These are phyloP conservation scores for Gymnoscelis rufifasciata DNA, from an alignment of 2,888 invertebrate species.

Conservation along the genomic window DNA sequence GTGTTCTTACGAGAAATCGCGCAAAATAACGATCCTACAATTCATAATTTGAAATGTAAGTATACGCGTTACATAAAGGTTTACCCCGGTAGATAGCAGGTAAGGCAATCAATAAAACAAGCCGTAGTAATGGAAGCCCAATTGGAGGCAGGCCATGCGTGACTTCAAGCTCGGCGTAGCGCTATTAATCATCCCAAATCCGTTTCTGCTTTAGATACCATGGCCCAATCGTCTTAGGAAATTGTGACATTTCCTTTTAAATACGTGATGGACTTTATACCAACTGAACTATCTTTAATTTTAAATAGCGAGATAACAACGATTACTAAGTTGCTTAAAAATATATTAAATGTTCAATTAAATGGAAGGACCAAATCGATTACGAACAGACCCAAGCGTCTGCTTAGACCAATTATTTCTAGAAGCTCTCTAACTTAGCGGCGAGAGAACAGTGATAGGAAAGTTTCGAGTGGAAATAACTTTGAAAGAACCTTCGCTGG, in stretches of 20 bases:
- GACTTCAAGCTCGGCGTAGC: constrained; percentile 26
- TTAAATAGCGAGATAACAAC: too few relatives aligned
- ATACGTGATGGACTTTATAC: neutral
- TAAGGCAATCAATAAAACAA: constrained; percentile 18
- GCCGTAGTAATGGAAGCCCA: constrained; percentile 27
- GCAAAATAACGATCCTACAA: too few relatives aligned
- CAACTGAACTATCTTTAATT: too few relatives aligned
- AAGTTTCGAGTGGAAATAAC: constrained; percentile 24
- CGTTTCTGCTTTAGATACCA: constrained; percentile 22
- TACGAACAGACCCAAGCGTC: constrained; percentile 11
- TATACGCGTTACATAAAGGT: too few relatives aligned
- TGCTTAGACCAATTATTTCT: constrained; percentile 20
- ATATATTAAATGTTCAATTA: constrained; percentile 19
- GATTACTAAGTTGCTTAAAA: constrained; percentile 8
- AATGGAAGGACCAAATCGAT: constrained; percentile 15
- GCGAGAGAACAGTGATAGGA: constrained; percentile 17
- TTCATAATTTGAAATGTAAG: too few relatives aligned
- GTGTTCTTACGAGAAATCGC: too few relatives aligned
- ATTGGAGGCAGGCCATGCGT: constrained; percentile 32
- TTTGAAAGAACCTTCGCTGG: constrained; percentile 11
- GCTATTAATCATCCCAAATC: constrained; percentile 35
- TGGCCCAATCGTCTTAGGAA: constrained; percentile 8
- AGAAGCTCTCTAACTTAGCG: constrained; percentile 16
- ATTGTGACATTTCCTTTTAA: constrained; percentile 8
- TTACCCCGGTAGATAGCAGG: constrained; percentile 1